A percentile compares a stretch with the other conserved stretches of the same genome.
Conservation (phyloP, 2,888 invertebrate species). For the Metacarcinus magister region DNA sequence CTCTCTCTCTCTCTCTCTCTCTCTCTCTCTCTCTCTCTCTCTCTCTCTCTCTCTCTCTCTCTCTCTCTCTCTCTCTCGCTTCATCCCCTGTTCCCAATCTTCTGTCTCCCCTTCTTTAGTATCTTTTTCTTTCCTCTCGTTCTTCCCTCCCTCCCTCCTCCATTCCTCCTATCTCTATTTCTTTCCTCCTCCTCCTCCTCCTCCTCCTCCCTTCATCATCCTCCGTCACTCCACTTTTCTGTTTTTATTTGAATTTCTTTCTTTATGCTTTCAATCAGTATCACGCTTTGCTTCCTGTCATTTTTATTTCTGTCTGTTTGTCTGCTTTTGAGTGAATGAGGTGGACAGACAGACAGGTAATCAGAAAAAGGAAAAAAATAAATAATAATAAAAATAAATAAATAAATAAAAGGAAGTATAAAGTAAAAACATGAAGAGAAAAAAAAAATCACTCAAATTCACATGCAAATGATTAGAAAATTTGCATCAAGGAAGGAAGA, state of each 20-base stretch:
- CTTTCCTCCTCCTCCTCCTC: not conserved
- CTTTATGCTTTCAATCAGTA: not conserved
- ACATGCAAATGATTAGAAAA: slow-evolving; percentile 14
- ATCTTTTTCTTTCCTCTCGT: not conserved
- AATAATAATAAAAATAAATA: too few relatives aligned
- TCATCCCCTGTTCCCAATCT: not conserved
- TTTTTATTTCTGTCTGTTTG: not conserved
- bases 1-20: not conserved
- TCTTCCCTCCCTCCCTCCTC: not conserved
- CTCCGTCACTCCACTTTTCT: not conserved
- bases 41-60: not conserved
- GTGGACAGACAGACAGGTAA: not conserved
- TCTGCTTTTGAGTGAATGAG: not conserved
- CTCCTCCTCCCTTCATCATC: not conserved
- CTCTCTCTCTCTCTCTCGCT: not conserved
- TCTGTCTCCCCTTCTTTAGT: not conserved
- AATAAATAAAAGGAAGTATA: too few relatives aligned
- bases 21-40: slow-evolving; percentile 7
- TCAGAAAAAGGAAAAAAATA: not conserved
- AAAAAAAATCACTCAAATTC: not conserved
- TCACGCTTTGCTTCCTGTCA: not conserved
- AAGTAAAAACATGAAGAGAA: too few relatives aligned
- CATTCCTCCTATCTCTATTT: not conserved
- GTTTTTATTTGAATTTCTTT: not conserved
- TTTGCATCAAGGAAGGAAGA: not conserved